phyloP scores from a whole-genome alignment of 2,888 invertebrate species.

The Cheilosia vernalis region DNA sequence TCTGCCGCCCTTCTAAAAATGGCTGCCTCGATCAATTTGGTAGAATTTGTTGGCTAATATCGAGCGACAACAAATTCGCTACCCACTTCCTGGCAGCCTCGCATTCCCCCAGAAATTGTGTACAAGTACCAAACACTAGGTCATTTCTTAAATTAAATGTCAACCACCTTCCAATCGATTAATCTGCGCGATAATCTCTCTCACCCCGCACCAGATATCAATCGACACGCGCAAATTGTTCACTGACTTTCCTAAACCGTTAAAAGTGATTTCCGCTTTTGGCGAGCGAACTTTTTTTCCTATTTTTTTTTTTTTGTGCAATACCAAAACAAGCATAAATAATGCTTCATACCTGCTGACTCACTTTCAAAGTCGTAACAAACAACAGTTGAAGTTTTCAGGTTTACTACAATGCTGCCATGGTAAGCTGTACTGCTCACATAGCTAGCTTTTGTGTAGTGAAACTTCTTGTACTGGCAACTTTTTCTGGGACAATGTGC shows the following conservation, averaged over 20 bases:
- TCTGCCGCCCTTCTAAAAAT: too few relatives aligned
- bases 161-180: not conserved
- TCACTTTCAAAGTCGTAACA: constrained; percentile 24
- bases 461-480: constrained; percentile 12
- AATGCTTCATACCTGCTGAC: constrained; percentile 2
- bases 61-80: too few relatives aligned
- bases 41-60: too few relatives aligned
- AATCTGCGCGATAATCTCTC: not conserved
- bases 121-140: too few relatives aligned
- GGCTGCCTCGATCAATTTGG: too few relatives aligned
- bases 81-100: too few relatives aligned
- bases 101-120: too few relatives aligned
- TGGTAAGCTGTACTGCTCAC: not conserved
- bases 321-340: constrained; percentile 9
- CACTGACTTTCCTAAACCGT: not conserved
- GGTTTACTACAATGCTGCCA: constrained; percentile 21
- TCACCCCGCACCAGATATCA: not conserved
- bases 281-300: not conserved
- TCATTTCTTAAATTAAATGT: too few relatives aligned
- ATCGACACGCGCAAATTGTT: not conserved
- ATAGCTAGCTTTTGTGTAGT: not conserved
- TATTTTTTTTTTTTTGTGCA: not conserved
- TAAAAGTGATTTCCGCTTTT: not conserved
- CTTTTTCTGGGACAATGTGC: constrained; percentile 45
- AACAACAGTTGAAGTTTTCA: constrained; percentile 35